Conservation (phyloP, 2,113 vertebrate species). For the Lonchura striata region DNA sequence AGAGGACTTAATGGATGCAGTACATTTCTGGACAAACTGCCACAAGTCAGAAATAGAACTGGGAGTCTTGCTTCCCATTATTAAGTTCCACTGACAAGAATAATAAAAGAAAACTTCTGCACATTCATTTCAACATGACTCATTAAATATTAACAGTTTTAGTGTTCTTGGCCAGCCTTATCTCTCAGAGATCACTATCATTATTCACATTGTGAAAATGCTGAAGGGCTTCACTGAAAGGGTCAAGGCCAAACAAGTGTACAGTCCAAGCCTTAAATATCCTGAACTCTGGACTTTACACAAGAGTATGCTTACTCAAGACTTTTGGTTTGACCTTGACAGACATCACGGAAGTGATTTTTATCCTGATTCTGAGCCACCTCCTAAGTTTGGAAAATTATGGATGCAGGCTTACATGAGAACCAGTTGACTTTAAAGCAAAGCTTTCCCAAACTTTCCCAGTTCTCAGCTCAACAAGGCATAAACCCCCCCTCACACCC, state of each 20-base stretch:
- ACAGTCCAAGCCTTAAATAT: background rate
- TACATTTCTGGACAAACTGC: background rate
- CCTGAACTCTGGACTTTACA: background rate
- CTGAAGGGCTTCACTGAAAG: background rate
- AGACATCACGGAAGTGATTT: background rate
- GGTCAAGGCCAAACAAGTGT: background rate
- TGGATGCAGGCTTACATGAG: background rate
- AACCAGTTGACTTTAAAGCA: background rate
- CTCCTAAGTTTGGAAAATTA: background rate
- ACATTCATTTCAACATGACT: background rate
- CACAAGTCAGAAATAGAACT: background rate
- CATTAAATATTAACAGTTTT: conserved; percentile 9
- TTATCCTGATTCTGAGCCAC: background rate
- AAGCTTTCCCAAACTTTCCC: background rate
- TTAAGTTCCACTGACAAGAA: background rate
- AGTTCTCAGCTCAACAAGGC: background rate
- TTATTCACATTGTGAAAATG: background rate
- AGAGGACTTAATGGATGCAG: background rate
- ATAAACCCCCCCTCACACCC: background rate
- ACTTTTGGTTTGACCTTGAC: background rate
- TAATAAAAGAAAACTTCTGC: background rate
- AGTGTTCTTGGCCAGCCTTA: background rate
- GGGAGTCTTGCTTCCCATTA: background rate
- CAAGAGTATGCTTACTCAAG: background rate
- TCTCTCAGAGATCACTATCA: background rate